Conservation (phyloP, 2,888 invertebrate genomes). For the Barypeithes pellucidus region DNA sequence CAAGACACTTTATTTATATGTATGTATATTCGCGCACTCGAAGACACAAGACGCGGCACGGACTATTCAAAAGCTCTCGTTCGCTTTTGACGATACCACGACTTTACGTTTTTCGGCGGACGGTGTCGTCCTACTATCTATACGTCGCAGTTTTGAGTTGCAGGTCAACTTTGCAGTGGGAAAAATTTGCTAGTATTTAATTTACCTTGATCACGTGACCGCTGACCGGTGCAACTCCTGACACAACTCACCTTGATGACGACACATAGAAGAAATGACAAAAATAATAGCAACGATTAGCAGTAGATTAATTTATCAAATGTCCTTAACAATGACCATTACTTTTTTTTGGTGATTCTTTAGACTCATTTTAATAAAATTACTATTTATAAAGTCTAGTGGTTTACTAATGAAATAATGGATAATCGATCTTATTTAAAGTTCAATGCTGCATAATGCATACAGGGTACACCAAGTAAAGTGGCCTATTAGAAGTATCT, state of each 20-base stretch:
- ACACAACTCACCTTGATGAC: slow-evolving; percentile 41
- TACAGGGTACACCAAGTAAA: too few relatives aligned
- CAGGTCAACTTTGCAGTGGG: slow-evolving; percentile 39
- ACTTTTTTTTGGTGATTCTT: background rate
- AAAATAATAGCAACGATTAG: background rate
- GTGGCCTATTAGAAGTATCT: too few relatives aligned
- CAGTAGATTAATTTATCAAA: background rate
- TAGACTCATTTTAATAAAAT: background rate
- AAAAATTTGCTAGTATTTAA: slow-evolving; percentile 24
- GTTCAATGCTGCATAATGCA: too few relatives aligned
- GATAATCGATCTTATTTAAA: too few relatives aligned
- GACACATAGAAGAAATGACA: background rate
- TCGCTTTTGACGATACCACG: slow-evolving; percentile 5
- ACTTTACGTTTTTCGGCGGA: slow-evolving; percentile 28
- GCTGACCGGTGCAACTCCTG: slow-evolving; percentile 32
- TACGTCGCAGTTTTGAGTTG: slow-evolving; percentile 22
- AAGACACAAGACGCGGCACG: background rate
- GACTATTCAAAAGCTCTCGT: background rate
- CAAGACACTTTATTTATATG: too few relatives aligned
- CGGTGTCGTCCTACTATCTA: slow-evolving; percentile 24
- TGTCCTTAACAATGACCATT: background rate
- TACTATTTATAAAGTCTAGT: too few relatives aligned
- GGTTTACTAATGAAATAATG: too few relatives aligned
- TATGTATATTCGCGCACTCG: background rate
- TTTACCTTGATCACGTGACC: slow-evolving; percentile 45